These are phyloP conservation scores for Pseudochirops cupreus DNA, from an alignment of 2,797 vertebrate species.

Conservation along the genomic window DNA sequence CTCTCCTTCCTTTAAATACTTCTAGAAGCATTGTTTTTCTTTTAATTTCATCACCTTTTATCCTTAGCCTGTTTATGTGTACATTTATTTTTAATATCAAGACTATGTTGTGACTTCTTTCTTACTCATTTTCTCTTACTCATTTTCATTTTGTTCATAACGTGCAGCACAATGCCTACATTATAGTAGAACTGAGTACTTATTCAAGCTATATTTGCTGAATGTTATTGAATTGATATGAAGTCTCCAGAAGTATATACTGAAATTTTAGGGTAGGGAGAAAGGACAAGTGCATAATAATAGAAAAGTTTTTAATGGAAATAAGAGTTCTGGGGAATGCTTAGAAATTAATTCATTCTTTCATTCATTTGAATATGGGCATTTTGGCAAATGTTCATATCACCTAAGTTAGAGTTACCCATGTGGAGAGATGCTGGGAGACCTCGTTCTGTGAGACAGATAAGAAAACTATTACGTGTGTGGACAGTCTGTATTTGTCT, in stretches of 20 bases:
- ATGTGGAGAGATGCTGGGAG: neutral
- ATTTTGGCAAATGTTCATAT: neutral
- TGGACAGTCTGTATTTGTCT: neutral
- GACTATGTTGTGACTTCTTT: neutral
- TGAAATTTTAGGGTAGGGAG: neutral
- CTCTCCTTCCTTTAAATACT: neutral
- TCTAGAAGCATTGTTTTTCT: neutral
- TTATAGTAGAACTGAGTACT: neutral
- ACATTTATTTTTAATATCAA: neutral
- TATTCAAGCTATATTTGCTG: neutral
- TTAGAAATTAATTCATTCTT: neutral
- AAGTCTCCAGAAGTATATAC: neutral
- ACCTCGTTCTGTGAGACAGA: neutral
- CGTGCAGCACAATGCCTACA: neutral
- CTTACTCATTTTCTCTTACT: neutral
- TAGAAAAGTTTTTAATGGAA: neutral
- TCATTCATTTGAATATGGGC: neutral
- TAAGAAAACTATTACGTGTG: neutral
- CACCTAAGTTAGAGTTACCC: neutral
- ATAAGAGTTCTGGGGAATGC: neutral
- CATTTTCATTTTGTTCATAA: neutral
- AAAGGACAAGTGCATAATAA: neutral
- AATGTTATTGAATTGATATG: neutral
- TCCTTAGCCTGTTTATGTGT: neutral
- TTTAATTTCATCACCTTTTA: neutral